Evolutionary conservation across 2,888 invertebrate species (phyloP).

Genomic region (Laspeyria flexula): DNA sequence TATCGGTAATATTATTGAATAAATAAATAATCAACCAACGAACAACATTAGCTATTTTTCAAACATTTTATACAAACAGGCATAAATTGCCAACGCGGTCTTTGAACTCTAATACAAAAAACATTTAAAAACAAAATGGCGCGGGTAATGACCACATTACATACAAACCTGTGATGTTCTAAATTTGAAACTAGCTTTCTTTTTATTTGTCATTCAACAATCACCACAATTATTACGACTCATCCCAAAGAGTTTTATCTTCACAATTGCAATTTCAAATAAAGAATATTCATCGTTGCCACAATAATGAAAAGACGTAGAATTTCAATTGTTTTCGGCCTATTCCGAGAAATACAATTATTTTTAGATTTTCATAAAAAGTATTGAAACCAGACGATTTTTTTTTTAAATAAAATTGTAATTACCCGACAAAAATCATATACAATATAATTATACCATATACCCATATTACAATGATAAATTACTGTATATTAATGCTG

Average conservation of each 20-base stretch:
- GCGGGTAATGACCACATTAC: constrained; percentile 6
- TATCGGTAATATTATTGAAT: too few species aligned
- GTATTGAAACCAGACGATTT: too few species aligned
- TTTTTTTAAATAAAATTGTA: too few species aligned
- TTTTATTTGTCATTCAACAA: constrained; percentile 1
- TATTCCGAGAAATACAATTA: too few species aligned
- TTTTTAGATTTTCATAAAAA: too few species aligned
- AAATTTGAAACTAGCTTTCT: constrained; percentile 14
- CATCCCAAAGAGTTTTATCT: too few species aligned
- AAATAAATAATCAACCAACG: background rate
- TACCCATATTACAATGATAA: too few species aligned
- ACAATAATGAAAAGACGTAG: too few species aligned
- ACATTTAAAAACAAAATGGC: constrained; percentile 7
- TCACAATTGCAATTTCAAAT: background rate
- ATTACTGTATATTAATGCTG: too few species aligned
- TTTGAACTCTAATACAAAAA: constrained; percentile 20
- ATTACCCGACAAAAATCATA: too few species aligned
- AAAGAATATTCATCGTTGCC: background rate
- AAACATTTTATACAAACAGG: background rate
- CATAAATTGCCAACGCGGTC: constrained; percentile 12
- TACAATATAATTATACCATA: too few species aligned
- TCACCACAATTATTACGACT: background rate
- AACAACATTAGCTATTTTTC: background rate
- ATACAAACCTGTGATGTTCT: constrained; percentile 14
- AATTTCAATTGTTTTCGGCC: too few species aligned